These are phyloP conservation scores for Carollia perspicillata DNA, from an alignment of 2,113 vertebrate species.

Conservation along the genomic window DNA sequence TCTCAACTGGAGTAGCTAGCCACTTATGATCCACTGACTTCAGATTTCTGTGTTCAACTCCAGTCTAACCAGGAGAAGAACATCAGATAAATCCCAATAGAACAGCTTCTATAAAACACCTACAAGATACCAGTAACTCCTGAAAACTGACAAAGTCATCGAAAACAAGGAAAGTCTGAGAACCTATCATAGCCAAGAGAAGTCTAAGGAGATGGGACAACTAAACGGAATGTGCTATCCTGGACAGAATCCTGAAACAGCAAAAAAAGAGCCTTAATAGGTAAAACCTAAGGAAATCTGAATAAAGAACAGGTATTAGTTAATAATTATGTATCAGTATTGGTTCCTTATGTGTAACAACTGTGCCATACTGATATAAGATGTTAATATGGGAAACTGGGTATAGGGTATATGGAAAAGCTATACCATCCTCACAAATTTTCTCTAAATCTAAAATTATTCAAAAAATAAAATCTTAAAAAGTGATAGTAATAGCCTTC, in stretches of 20 bases:
- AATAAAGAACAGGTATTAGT: background rate
- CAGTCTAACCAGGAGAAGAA: background rate
- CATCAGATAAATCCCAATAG: background rate
- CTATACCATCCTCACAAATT: background rate
- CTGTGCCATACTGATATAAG: background rate
- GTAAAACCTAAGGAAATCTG: background rate
- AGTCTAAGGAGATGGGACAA: background rate
- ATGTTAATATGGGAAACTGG: background rate
- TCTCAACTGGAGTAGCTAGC: background rate
- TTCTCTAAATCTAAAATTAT: background rate
- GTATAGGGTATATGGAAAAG: background rate
- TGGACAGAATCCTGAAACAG: background rate
- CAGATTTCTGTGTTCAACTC: background rate
- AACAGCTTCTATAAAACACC: background rate
- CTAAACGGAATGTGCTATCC: background rate
- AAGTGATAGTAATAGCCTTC: background rate
- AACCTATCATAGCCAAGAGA: background rate
- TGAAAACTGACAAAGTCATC: background rate
- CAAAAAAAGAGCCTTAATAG: background rate
- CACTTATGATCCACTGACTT: background rate
- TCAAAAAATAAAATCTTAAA: background rate
- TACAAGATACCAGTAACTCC: background rate
- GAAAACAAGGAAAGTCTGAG: background rate
- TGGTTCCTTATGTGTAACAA: background rate
- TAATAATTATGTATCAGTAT: background rate